Base-by-base conservation (phyloP, 2,113 vertebrate species). In the Xiphophorus hellerii region DNA sequence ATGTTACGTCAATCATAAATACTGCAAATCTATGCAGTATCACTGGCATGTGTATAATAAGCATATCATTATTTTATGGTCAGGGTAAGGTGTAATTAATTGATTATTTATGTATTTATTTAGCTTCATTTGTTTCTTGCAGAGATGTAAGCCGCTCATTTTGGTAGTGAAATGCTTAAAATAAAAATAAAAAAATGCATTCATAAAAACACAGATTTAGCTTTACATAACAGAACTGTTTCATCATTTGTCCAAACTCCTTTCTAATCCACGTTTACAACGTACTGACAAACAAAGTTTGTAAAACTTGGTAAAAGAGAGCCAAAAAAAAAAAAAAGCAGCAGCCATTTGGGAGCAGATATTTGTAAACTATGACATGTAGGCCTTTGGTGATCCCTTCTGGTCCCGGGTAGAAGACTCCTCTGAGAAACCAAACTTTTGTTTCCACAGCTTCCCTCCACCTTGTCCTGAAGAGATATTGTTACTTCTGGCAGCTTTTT, bases 401-500 rank as follows among this genome's bases (percentile, higher is more conserved):
- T 62, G 60, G 62, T 76, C 67, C 48, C 51, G 54, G 61, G 71
- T 22, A 58, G 77, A 62, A 44, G 74, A 30, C 76, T 69, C 69
- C 44, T 76, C 74, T 37, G 27, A 77, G 25, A 58, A 44, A 81
- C 42, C 69, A 65, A 67, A 71, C 60, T 69, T 71, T 73, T 71
- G 70, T 84, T 78, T 84, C 79, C 75, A 74, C 17, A 69, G 29
- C 74, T 74, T 83, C 72, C 74, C 72, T 78, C 74, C 74, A 76
- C 51, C 76, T 80, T 76, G 70, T 86, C 69, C 80, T 78, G 80
- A 74, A 81, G 73, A 78, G 80, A 78, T 74, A 90, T 88, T 74
- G 84, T 88, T 76, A 73, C 73, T 89, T 86, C 80, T 89, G 90
- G 84, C 90, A 84, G 88, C 90, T 91, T 90, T 37, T 92, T 90